Evolutionary conservation across 2,797 vertebrate species (phyloP).

Genomic region (Adelosebastes latens): DNA sequence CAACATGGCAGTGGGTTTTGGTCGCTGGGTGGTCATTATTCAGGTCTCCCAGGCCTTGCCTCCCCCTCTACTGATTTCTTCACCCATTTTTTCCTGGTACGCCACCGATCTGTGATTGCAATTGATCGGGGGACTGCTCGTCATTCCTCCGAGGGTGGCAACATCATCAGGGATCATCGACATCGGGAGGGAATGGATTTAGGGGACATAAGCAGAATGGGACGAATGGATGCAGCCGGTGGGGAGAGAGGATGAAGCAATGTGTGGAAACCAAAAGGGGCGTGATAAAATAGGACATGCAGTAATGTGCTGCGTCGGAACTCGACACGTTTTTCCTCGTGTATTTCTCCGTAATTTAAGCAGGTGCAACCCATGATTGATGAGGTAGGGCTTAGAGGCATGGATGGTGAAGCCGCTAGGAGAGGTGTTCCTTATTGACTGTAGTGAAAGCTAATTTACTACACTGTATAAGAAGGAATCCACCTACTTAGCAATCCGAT

Average conservation of each 20-base stretch:
- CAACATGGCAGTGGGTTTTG: constrained; percentile 36
- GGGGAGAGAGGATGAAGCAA: not conserved
- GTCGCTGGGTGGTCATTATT: constrained; percentile 66
- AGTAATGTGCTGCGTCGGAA: not conserved
- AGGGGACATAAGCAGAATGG: constrained; percentile 14
- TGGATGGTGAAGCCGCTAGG: not conserved
- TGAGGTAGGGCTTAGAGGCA: not conserved
- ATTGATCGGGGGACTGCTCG: constrained; percentile 67
- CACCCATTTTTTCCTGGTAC: constrained; percentile 16
- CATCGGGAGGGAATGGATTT: constrained; percentile 27
- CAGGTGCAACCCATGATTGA: constrained; percentile 45
- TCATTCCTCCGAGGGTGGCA: constrained; percentile 49
- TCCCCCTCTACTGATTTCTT: constrained; percentile 55
- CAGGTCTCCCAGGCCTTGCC: constrained; percentile 30
- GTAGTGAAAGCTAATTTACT: constrained; percentile 49
- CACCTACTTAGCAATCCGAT: constrained; percentile 25
- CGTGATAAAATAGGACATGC: not conserved
- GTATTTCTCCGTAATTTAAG: constrained; percentile 1
- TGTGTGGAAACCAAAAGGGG: constrained; percentile 7
- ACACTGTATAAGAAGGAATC: constrained; percentile 19
- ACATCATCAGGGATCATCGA: constrained; percentile 40
- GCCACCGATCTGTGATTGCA: constrained; percentile 72
- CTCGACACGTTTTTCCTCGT: not conserved
- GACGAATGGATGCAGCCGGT: constrained; percentile 27
- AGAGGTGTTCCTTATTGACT: constrained; percentile 44